A percentile compares a stretch with the other conserved stretches of the same genome.
phyloP scores from a whole-genome alignment of 2,888 invertebrate genomes.

The Parasteatoda lunata region DNA sequence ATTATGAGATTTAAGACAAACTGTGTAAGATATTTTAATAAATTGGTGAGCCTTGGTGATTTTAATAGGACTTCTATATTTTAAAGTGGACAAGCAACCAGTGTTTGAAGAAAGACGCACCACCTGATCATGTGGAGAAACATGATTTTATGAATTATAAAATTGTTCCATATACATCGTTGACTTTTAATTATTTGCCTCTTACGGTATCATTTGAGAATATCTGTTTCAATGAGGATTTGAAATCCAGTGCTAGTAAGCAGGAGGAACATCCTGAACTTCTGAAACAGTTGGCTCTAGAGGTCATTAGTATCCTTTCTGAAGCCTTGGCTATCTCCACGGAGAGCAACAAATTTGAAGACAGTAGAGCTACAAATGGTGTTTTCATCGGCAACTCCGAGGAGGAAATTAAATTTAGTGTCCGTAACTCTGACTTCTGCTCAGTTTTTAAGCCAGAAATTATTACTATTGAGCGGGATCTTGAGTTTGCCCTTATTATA shows the following conservation, averaged over 20 bases:
- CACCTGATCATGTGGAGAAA: neutral
- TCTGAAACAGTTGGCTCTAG: neutral
- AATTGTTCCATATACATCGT: neutral
- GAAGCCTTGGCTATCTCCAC: neutral
- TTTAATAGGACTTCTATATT: neutral
- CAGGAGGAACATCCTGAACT: neutral
- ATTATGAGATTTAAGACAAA: neutral
- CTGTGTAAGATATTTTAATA: neutral
- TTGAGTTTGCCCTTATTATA: neutral
- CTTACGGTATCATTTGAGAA: neutral
- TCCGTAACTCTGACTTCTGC: neutral
- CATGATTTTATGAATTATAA: neutral
- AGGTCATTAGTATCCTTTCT: neutral
- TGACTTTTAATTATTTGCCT: neutral
- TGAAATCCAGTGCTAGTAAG: neutral
- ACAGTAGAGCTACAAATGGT: neutral
- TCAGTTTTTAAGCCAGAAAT: neutral
- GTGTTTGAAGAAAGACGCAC: neutral
- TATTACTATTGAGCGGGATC: neutral
- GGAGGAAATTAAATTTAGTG: neutral
- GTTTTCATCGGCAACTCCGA: neutral
- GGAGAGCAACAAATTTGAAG: neutral
- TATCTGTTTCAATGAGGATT: neutral
- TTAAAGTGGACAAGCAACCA: neutral
- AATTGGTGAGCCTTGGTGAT: neutral